Evolutionary conservation across 1,140 invertebrate genomes (phyloP).

Genomic region (Zaprionus vittiger): DNA sequence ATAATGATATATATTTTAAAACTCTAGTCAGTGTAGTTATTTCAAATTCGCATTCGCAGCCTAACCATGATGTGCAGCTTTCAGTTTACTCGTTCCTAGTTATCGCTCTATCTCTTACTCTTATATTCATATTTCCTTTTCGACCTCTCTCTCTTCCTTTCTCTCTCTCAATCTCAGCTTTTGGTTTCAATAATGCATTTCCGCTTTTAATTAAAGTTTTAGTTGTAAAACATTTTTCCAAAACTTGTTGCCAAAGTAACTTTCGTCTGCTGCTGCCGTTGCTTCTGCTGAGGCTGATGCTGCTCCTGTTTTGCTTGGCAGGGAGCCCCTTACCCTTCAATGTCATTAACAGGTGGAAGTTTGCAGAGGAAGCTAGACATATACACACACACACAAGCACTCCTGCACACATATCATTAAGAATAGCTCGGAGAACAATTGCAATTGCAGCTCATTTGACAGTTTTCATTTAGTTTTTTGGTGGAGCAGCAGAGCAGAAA

Average conservation of each 20-base stretch:
- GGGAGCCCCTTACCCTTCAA: constrained; percentile 33
- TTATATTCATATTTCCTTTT: not conserved
- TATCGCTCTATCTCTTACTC: too few relatives aligned
- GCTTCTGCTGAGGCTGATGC: constrained; percentile 11
- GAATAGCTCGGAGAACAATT: constrained; percentile 58
- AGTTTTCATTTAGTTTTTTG: constrained; percentile 74
- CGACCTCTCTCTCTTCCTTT: too few relatives aligned
- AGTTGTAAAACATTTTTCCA: constrained; percentile 71
- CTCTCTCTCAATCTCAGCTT: constrained; percentile 33
- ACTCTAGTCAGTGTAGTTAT: not conserved
- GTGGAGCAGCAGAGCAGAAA: not conserved
- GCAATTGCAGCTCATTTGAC: constrained; percentile 79
- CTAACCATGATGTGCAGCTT: not conserved
- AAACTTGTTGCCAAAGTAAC: constrained; percentile 56
- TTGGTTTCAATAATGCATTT: constrained; percentile 78
- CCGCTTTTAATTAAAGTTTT: constrained; percentile 80
- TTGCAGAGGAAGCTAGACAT: constrained; percentile 44
- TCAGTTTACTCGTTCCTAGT: not conserved
- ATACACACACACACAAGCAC: constrained; percentile 5
- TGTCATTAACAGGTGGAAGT: constrained; percentile 80
- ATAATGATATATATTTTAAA: not conserved
- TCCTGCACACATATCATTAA: constrained; percentile 43
- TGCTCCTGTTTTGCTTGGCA: constrained; percentile 31
- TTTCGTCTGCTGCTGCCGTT: constrained; percentile 21
- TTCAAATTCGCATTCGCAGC: not conserved